Conservation (phyloP, 1,140 invertebrate genomes). For the Drosophila pectinifera region DNA sequence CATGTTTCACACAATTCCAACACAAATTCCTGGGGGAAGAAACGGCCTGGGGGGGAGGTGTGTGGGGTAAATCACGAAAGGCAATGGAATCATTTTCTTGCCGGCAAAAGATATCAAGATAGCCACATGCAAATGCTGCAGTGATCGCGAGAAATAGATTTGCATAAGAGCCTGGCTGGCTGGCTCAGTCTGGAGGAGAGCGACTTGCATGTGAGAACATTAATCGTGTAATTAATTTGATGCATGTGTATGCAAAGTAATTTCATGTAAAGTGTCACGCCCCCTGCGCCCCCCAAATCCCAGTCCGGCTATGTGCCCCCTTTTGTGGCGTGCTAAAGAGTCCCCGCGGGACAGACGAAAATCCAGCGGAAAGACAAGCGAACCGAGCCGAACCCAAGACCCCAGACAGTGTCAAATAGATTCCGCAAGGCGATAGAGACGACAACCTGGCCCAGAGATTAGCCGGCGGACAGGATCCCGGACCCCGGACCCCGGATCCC, state of each 20-base stretch:
- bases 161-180: constrained; percentile 61
- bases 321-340: constrained; percentile 41
- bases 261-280: constrained; percentile 85
- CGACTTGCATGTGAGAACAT: constrained; percentile 80
- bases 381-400: constrained; percentile 3
- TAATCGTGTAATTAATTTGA: constrained; percentile 85
- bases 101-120: constrained; percentile 79
- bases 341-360: constrained; percentile 37
- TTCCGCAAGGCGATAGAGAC: constrained; percentile 74
- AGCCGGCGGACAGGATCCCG: constrained; percentile 46
- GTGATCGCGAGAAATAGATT: constrained; percentile 82
- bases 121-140: constrained; percentile 79
- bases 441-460: constrained; percentile 60
- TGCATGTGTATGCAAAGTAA: constrained; percentile 85
- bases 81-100: constrained; percentile 81
- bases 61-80: constrained; percentile 66
- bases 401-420: constrained; percentile 77
- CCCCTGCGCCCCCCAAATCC: constrained; percentile 28
- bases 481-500: constrained; percentile 31
- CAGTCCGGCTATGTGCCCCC: neutral
- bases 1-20: constrained; percentile 85
- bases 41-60: constrained; percentile 4
- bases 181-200: constrained; percentile 2
- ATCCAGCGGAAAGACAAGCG: constrained; percentile 43
- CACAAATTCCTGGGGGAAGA: constrained; percentile 68